Percentiles rank a stretch among this genome's conserved stretches.
Evolutionary conservation across 2,797 vertebrate species (phyloP).

Genomic region (Sebastiscus albofasciatus): DNA sequence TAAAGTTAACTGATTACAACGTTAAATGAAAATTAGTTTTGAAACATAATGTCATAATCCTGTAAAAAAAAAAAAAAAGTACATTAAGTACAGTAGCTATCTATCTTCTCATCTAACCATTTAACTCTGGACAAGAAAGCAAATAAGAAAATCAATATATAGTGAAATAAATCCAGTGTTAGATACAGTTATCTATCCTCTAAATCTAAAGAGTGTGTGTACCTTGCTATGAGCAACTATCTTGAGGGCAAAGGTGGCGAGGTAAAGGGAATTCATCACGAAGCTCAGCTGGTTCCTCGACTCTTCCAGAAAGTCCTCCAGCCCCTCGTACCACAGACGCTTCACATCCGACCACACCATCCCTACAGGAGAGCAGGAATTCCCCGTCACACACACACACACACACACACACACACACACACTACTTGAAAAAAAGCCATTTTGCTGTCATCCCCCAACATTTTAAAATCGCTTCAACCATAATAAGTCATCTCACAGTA

Average conservation of each 20-base stretch:
- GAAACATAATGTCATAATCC: background rate
- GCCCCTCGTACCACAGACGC: slow-evolving; percentile 96
- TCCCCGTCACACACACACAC: slow-evolving; percentile 1
- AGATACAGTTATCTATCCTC: background rate
- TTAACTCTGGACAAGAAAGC: background rate
- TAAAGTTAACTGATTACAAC: background rate
- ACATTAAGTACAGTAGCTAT: background rate
- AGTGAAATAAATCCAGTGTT: background rate
- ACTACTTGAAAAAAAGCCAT: slow-evolving; percentile 6
- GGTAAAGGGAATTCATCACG: slow-evolving; percentile 98
- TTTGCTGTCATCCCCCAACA: slow-evolving; percentile 30
- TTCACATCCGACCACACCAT: slow-evolving; percentile 99
- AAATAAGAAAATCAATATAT: background rate
- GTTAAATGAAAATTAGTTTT: background rate
- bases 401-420: background rate
- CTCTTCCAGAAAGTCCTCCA: slow-evolving; percentile 98
- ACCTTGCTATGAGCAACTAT: slow-evolving; percentile 98
- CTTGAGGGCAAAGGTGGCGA: slow-evolving; percentile 97
- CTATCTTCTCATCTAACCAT: background rate
- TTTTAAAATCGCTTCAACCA: slow-evolving; percentile 35
- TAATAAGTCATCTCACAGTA: slow-evolving; percentile 40
- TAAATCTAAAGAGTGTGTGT: slow-evolving; percentile 26
- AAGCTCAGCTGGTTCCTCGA: slow-evolving; percentile 98
- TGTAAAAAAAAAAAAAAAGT: background rate
- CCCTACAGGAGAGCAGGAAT: slow-evolving; percentile 78